These are phyloP conservation scores for Myodes glareolus DNA, from an alignment of 2,113 vertebrate genomes.

Conservation along the genomic window DNA sequence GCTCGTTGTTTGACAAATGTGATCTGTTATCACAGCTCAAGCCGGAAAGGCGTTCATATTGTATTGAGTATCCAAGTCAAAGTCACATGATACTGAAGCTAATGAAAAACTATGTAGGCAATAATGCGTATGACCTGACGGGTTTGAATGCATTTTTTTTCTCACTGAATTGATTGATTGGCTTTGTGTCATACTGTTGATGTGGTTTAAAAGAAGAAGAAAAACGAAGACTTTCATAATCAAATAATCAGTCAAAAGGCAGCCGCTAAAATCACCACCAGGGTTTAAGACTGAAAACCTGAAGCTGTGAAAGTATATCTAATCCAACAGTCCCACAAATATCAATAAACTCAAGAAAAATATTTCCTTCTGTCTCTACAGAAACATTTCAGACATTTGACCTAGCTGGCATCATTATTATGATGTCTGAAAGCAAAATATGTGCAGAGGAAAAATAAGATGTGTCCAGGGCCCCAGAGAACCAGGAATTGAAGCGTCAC, in stretches of 20 bases:
- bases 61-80: conserved; percentile 38
- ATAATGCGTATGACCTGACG: background rate
- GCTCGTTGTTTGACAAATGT: conserved; percentile 17
- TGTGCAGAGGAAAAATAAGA: background rate
- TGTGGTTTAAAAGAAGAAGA: conserved; percentile 52
- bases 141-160: conserved; percentile 49
- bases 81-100: background rate
- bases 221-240: conserved; percentile 64
- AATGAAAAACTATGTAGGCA: conserved; percentile 48
- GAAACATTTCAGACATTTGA: conserved; percentile 42
- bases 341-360: conserved; percentile 27
- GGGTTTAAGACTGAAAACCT: conserved; percentile 22
- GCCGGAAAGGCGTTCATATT: background rate
- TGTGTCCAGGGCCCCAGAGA: background rate
- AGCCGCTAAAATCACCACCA: conserved; percentile 35
- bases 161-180: conserved; percentile 63
- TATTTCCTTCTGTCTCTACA: background rate
- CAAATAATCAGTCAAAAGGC: conserved; percentile 49
- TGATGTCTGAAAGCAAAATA: conserved; percentile 26
- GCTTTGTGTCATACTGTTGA: conserved; percentile 64
- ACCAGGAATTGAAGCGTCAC: background rate
- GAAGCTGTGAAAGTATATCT: background rate
- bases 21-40: conserved; percentile 9
- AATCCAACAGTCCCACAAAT: background rate
- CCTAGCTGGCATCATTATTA: background rate